Evolutionary conservation across 1,140 invertebrate species (phyloP).

Genomic region (Dinoponera quadriceps): DNA sequence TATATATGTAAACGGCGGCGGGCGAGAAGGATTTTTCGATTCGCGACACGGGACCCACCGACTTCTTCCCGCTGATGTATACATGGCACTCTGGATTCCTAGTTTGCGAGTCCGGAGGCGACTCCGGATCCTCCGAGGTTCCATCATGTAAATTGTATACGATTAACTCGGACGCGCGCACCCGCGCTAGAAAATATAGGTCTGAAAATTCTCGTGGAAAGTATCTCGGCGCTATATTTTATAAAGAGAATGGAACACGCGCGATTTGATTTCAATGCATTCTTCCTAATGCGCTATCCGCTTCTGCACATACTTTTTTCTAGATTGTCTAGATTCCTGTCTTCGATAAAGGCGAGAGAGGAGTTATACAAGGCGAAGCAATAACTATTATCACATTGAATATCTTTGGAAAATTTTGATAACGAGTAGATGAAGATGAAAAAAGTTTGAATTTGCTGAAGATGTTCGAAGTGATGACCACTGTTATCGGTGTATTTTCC

Average conservation of each 20-base stretch:
- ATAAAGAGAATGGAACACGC: not conserved
- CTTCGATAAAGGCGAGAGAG: too few species aligned
- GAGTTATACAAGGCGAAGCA: too few species aligned
- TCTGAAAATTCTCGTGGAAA: not conserved
- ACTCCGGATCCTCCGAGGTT: constrained; percentile 11
- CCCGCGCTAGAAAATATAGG: not conserved
- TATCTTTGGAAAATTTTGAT: too few species aligned
- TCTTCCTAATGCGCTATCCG: too few species aligned
- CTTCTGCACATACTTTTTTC: too few species aligned
- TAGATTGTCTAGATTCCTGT: too few species aligned
- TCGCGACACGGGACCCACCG: constrained; percentile 37
- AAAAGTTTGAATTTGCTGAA: too few species aligned
- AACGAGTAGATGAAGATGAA: too few species aligned
- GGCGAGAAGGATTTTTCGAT: constrained; percentile 56
- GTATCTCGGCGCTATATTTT: constrained; percentile 4
- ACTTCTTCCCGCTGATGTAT: constrained; percentile 56
- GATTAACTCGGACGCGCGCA: constrained; percentile 26
- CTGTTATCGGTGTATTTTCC: too few species aligned
- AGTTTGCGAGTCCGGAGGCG: constrained; percentile 6
- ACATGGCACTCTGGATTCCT: constrained; percentile 53
- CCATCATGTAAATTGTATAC: constrained; percentile 46
- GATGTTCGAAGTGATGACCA: too few species aligned
- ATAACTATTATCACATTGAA: too few species aligned
- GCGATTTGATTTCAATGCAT: too few species aligned
- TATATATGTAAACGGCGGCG: constrained; percentile 69